Percentiles rank a stretch among this genome's conserved stretches.
Evolutionary conservation across 1,140 invertebrate species (phyloP).

Genomic region (Condylostylus longicornis): DNA sequence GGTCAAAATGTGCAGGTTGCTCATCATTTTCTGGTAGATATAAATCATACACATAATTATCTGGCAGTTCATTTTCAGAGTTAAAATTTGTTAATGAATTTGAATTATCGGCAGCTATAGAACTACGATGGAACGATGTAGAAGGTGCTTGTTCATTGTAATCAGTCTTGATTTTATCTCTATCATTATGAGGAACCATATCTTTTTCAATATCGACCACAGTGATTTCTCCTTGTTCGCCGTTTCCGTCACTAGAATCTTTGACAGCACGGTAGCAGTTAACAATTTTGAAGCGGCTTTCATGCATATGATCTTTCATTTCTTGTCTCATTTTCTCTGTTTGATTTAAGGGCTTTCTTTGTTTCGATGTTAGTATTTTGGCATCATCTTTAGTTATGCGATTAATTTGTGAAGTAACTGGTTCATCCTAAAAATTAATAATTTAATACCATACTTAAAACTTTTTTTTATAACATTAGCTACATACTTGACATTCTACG

Average conservation of each 20-base stretch:
- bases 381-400: slow-evolving; percentile 27
- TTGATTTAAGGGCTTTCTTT: slow-evolving; percentile 11
- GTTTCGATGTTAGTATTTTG: slow-evolving; percentile 13
- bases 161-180: neutral
- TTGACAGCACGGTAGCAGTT: slow-evolving; percentile 24
- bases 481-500: slow-evolving; percentile 26
- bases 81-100: neutral
- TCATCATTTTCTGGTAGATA: slow-evolving; percentile 27
- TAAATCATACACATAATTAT: slow-evolving; percentile 29
- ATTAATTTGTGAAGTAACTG: slow-evolving; percentile 27
- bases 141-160: neutral
- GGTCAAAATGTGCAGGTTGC: slow-evolving; percentile 23
- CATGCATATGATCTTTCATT: slow-evolving; percentile 16
- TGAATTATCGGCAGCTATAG: neutral
- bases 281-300: slow-evolving; percentile 28
- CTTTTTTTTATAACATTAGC: slow-evolving; percentile 10
- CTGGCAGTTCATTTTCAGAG: slow-evolving; percentile 15
- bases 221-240: slow-evolving; percentile 6
- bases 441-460: slow-evolving; percentile 1
- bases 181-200: neutral
- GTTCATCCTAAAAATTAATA: slow-evolving; percentile 16
- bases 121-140: neutral
- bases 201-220: slow-evolving; percentile 14
- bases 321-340: slow-evolving; percentile 14
- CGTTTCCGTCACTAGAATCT: slow-evolving; percentile 6